Evolutionary conservation across 2,113 vertebrate genomes (phyloP).

Genomic region (Leucopsar rothschildi): DNA sequence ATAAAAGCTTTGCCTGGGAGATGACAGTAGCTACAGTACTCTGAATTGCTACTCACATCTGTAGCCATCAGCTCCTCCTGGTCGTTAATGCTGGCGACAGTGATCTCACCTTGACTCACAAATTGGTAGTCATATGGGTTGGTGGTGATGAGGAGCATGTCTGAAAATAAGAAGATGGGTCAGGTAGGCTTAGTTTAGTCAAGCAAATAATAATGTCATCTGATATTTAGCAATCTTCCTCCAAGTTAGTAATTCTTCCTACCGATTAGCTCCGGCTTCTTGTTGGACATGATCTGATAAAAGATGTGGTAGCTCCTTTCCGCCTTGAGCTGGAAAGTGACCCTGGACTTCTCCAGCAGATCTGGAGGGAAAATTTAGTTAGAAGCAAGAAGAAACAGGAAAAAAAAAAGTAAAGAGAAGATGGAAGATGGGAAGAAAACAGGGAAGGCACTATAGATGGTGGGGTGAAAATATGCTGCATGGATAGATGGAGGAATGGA

Average conservation of each 20-base stretch:
- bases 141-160: conserved; percentile 85
- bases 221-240: neutral
- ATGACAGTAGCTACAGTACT: neutral
- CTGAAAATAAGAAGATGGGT: conserved; percentile 47
- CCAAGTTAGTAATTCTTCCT: neutral
- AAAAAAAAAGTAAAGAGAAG: neutral
- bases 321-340: conserved; percentile 57
- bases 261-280: conserved; percentile 53
- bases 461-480: neutral
- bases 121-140: conserved; percentile 74
- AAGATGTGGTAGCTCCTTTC: conserved; percentile 63
- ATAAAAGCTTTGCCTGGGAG: neutral
- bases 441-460: neutral
- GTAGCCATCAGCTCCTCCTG: conserved; percentile 87
- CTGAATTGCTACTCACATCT: conserved; percentile 74
- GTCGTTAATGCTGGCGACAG: conserved; percentile 86
- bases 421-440: neutral
- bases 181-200: neutral
- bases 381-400: neutral
- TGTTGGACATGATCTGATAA: conserved; percentile 62
- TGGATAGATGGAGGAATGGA: neutral
- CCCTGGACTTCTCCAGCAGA: conserved; percentile 70
- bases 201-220: neutral
- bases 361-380: conserved; percentile 50
- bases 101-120: conserved; percentile 54